Percentiles rank a stretch among this genome's conserved stretches.
phyloP scores from a whole-genome alignment of 2,113 vertebrate species.

The Anseranas semipalmata region DNA sequence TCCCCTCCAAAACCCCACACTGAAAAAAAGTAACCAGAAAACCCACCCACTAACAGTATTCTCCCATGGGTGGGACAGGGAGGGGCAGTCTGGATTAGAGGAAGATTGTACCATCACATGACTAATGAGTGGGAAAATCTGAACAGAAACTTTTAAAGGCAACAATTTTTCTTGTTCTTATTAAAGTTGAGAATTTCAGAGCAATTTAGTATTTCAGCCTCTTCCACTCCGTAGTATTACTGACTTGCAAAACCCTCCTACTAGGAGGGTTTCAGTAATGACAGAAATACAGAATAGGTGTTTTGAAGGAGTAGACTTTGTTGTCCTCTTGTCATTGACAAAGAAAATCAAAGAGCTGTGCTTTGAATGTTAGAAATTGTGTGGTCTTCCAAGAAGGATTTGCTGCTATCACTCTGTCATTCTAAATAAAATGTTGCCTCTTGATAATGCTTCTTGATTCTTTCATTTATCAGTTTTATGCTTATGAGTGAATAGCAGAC shows the following conservation, averaged over 20 bases:
- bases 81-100: background rate
- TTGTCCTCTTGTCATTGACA: background rate
- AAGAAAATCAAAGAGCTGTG: background rate
- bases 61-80: background rate
- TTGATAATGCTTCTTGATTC: background rate
- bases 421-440: background rate
- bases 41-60: background rate
- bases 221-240: background rate
- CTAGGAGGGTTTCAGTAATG: background rate
- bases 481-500: background rate
- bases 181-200: background rate
- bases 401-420: background rate
- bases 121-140: slow-evolving; percentile 33
- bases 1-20: background rate
- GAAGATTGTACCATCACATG: background rate
- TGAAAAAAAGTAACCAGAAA: background rate
- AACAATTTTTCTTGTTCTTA: background rate
- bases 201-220: background rate
- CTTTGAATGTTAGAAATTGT: background rate
- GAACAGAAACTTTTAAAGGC: background rate
- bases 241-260: background rate
- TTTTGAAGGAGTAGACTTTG: background rate
- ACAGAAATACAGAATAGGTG: background rate
- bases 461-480: background rate
- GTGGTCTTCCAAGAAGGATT: background rate